These are phyloP conservation scores for Pammene aurita DNA, from an alignment of 2,888 invertebrate species.

Conservation along the genomic window DNA sequence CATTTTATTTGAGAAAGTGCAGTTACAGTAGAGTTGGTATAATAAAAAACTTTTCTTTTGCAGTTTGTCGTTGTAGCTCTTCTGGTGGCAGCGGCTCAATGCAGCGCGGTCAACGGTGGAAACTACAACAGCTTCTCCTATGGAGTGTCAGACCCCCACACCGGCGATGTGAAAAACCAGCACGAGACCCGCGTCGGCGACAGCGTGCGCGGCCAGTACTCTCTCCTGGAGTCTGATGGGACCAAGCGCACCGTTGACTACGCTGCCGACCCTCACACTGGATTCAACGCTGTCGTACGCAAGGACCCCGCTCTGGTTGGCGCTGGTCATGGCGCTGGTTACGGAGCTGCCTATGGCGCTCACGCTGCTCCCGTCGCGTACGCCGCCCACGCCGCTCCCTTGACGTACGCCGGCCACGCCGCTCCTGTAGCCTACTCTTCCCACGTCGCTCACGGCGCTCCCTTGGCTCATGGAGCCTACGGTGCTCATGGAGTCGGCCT, in stretches of 20 bases:
- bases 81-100: slow-evolving; percentile 44
- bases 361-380: slow-evolving; percentile 41
- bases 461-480: slow-evolving; percentile 46
- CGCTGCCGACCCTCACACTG: slow-evolving; percentile 46
- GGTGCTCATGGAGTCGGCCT: slow-evolving; percentile 44
- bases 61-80: slow-evolving; percentile 49
- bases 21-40: neutral
- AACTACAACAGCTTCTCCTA: slow-evolving; percentile 46
- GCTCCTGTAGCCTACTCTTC: slow-evolving; percentile 49
- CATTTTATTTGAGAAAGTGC: too few species aligned
- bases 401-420: slow-evolving; percentile 43
- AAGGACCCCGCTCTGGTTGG: slow-evolving; percentile 43
- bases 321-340: slow-evolving; percentile 40
- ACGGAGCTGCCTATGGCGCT: slow-evolving; percentile 55
- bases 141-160: slow-evolving; percentile 46
- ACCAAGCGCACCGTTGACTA: slow-evolving; percentile 77
- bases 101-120: slow-evolving; percentile 44
- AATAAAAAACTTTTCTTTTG: slow-evolving; percentile 51
- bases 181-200: slow-evolving; percentile 79
- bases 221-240: slow-evolving; percentile 74
- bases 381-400: slow-evolving; percentile 45
- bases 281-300: slow-evolving; percentile 47
- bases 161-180: slow-evolving; percentile 55
- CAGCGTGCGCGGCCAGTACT: slow-evolving; percentile 63
- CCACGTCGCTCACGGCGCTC: slow-evolving; percentile 49